Evolutionary conservation across 2,113 vertebrate species (phyloP).

Genomic region (Crypturellus undulatus): DNA sequence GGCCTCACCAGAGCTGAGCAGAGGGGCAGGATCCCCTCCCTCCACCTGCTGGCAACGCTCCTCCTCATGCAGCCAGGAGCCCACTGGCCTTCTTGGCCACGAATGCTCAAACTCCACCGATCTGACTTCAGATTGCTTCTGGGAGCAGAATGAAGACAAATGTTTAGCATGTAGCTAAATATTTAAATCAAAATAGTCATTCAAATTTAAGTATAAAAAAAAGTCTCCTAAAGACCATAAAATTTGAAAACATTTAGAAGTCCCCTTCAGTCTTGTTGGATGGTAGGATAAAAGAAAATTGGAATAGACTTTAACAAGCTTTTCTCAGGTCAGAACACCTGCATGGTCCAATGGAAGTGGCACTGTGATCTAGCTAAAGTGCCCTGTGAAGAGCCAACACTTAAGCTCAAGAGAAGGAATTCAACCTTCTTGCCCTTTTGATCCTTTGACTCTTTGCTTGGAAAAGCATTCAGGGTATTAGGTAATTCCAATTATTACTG

Average conservation of each 20-base stretch:
- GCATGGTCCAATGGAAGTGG: not conserved
- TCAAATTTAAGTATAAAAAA: not conserved
- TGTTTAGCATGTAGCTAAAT: not conserved
- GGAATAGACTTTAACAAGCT: not conserved
- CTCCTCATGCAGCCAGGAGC: too few species aligned
- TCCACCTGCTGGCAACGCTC: too few species aligned
- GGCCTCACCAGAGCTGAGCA: too few species aligned
- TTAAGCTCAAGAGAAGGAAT: not conserved
- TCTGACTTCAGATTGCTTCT: not conserved
- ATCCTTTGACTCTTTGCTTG: not conserved
- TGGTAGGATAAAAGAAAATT: not conserved
- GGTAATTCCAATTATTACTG: not conserved
- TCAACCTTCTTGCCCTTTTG: not conserved
- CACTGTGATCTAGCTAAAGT: not conserved
- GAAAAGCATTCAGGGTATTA: not conserved
- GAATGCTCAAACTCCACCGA: conserved; percentile 1
- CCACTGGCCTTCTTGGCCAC: too few species aligned
- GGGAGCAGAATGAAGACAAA: conserved; percentile 9
- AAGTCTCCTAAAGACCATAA: fast-evolving
- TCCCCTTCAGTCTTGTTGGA: not conserved
- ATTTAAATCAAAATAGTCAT: not conserved
- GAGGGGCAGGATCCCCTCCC: too few species aligned
- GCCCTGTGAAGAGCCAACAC: not conserved
- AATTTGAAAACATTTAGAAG: not conserved
- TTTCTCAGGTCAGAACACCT: not conserved